Base-by-base conservation (phyloP, 2,797 vertebrate species). In the Ispidina lecontei region DNA sequence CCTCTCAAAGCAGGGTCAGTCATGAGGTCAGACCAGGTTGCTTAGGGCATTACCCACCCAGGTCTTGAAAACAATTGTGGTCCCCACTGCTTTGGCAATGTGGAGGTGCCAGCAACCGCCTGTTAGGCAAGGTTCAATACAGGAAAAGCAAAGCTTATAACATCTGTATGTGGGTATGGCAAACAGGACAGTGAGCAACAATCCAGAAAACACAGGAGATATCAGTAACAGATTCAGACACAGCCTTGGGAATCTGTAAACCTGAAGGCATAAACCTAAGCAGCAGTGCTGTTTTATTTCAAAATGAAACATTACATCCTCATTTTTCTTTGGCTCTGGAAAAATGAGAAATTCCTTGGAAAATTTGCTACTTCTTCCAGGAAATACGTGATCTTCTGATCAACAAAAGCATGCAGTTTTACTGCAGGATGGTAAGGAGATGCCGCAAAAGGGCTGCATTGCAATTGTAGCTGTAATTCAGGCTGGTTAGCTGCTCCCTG, bases 381-480 rank as follows among this genome's bases (percentile, higher is more conserved):
- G 44, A 88, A 74, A 65, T n/a, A 31, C 2, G 16, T 46, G 28
- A 43, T 79, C 67, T 79, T 91, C 74, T 79, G 62, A 33, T 68
- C 17, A 76, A 29, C 29, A 47, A 58, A 85, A 84, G 14, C 54
- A 26, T 29, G 22, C 16, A 39, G 41, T 68, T 86, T 95, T 86
- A 56, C 47, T 88, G 68, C 56, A 84, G 71, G 26, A 58, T 76
- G 35, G 49, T 69, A 82, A 93, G 69, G 33, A 79, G 62, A 76
- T 80, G 58, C 39, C 0, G 4, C 58, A 84, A 82, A 84, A n/a
- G 23, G 35, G 1, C 41, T 87, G 65, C 64, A 60, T 70, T 82
- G 80, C 51, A 79, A 44, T 33, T 46, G 54, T 26, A 71, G 37
- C 46, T 60, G 8, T 81, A 80, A 74, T 68, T 96, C 68, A 69